Evolutionary conservation across 2,113 vertebrate species (phyloP).

Genomic region (Sclerurus mexicanus): DNA sequence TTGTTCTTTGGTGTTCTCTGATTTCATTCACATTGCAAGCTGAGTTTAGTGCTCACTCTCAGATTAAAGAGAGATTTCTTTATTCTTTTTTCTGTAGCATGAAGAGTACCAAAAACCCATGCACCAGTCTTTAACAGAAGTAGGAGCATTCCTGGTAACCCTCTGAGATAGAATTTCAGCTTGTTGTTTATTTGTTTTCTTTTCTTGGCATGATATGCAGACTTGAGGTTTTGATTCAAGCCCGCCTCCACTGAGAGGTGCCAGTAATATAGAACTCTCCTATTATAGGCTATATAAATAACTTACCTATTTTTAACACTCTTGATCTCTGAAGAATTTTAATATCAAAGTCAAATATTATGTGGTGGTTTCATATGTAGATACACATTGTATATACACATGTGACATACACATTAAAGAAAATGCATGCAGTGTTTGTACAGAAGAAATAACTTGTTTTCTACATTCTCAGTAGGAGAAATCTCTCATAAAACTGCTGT

Average conservation of each 20-base stretch:
- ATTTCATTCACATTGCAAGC: background rate
- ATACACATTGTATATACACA: background rate
- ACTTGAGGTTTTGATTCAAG: background rate
- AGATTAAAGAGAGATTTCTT: background rate
- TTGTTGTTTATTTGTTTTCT: background rate
- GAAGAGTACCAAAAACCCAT: background rate
- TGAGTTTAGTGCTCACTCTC: background rate
- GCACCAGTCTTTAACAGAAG: background rate
- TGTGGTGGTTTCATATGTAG: background rate
- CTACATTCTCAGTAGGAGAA: background rate
- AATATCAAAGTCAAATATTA: conserved; percentile 45
- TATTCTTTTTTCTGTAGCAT: background rate
- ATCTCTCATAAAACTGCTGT: background rate
- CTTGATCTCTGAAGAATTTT: conserved; percentile 54
- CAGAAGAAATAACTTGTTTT: background rate
- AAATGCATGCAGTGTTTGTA: background rate
- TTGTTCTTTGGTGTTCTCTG: background rate
- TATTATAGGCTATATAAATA: background rate
- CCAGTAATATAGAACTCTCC: background rate
- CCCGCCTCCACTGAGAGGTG: conserved; percentile 3
- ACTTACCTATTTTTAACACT: conserved; percentile 30
- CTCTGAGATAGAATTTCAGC: background rate
- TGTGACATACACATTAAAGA: background rate
- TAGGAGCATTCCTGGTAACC: background rate
- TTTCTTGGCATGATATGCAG: background rate